Percentiles rank a stretch among this genome's conserved stretches.
Conservation (phyloP, 2,797 vertebrate genomes). For the Vireo griseus region DNA sequence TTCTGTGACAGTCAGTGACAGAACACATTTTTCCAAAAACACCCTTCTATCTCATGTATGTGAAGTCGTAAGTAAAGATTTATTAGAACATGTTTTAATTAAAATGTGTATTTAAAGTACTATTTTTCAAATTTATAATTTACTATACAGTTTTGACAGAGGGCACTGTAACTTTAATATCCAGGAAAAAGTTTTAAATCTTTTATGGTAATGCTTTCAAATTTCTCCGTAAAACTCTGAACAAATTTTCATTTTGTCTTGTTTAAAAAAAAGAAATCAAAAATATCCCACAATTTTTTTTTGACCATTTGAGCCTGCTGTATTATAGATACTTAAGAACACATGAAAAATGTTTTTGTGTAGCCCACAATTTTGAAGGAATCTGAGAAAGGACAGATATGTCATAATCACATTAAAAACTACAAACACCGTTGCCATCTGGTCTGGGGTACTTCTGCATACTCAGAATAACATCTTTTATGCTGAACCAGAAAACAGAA, state of each 20-base stretch:
- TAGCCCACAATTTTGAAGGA: background rate
- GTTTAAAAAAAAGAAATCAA: background rate
- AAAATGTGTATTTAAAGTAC: background rate
- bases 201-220: background rate
- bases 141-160: background rate
- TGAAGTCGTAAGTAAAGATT: background rate
- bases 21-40: background rate
- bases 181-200: background rate
- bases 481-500: slow-evolving; percentile 41
- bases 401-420: slow-evolving; percentile 37
- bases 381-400: slow-evolving; percentile 37
- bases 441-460: background rate
- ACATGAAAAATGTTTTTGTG: slow-evolving; percentile 2
- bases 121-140: background rate
- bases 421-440: slow-evolving; percentile 5
- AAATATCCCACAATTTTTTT: background rate
- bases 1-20: background rate
- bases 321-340: background rate
- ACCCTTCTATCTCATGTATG: fast-evolving
- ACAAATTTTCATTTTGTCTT: background rate
- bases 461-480: background rate
- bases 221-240: background rate
- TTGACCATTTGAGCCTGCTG: background rate
- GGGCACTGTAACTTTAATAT: background rate
- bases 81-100: background rate